Evolutionary conservation across 1,140 invertebrate genomes (phyloP).

Genomic region (Euura lappo): DNA sequence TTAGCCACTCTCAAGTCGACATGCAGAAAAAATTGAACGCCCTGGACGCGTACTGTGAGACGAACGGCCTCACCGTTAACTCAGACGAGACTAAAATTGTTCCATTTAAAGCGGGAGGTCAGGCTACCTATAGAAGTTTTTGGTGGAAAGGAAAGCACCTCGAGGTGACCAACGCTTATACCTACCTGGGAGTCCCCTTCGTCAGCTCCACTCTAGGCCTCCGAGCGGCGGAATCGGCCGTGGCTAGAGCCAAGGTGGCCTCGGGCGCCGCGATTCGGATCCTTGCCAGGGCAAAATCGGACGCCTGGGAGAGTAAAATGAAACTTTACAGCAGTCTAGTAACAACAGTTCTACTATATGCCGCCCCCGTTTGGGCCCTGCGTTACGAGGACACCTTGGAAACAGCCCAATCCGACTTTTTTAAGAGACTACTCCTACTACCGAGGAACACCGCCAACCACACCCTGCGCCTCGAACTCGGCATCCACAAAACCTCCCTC

Average conservation of each 20-base stretch:
- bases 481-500: neutral
- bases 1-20: too few relatives aligned
- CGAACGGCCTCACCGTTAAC: neutral
- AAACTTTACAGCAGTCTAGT: constrained; percentile 13
- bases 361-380: constrained; percentile 7
- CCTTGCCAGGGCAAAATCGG: constrained; percentile 7
- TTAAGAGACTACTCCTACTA: constrained; percentile 14
- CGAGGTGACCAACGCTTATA: too few relatives aligned
- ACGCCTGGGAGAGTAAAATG: neutral
- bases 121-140: too few relatives aligned
- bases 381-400: constrained; percentile 10
- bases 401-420: constrained; percentile 10
- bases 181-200: too few relatives aligned
- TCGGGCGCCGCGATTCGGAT: constrained; percentile 2
- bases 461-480: constrained; percentile 2
- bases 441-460: constrained; percentile 5
- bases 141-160: too few relatives aligned
- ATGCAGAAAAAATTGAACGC: too few relatives aligned
- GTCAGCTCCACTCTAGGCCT: too few relatives aligned
- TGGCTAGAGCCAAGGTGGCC: constrained; percentile 9
- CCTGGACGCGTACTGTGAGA: neutral
- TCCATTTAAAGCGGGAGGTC: neutral
- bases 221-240: too few relatives aligned
- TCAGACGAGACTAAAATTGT: neutral
- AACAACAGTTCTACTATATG: constrained; percentile 8